These are phyloP conservation scores for Chaetodon trifascialis DNA, from an alignment of 2,113 vertebrate genomes.

Conservation along the genomic window DNA sequence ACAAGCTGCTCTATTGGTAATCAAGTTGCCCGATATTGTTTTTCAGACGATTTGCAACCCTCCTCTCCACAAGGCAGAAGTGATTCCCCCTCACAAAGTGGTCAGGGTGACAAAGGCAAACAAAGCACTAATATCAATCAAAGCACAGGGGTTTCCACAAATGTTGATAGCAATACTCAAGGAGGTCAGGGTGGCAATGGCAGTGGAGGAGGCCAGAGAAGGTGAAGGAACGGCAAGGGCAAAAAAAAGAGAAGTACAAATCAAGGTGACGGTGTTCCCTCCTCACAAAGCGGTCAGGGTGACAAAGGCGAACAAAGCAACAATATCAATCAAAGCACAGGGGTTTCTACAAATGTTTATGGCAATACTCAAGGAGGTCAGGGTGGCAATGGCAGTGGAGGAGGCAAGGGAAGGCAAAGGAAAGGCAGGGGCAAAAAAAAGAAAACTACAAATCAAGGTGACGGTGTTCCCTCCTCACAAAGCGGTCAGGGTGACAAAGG, in stretches of 20 bases:
- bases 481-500: too few species aligned
- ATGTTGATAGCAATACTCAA: not conserved
- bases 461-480: too few species aligned
- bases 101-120: not conserved
- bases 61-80: not conserved
- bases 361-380: not conserved
- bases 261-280: not conserved
- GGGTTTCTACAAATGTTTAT: not conserved
- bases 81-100: not conserved
- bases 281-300: not conserved
- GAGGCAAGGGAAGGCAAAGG: too few species aligned
- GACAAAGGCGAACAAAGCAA: not conserved
- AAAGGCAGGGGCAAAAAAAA: too few species aligned
- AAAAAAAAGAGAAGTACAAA: too few species aligned
- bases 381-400: not conserved
- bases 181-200: not conserved
- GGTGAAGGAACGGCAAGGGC: too few species aligned
- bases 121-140: not conserved
- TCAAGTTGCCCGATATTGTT: not conserved
- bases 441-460: too few species aligned
- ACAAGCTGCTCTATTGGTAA: not conserved
- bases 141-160: not conserved
- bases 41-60: not conserved
- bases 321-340: not conserved
- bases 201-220: too few species aligned